Percentiles rank a stretch among this genome's conserved stretches.
Conservation (phyloP, 2,113 vertebrate species). For the Raja brachyura region DNA sequence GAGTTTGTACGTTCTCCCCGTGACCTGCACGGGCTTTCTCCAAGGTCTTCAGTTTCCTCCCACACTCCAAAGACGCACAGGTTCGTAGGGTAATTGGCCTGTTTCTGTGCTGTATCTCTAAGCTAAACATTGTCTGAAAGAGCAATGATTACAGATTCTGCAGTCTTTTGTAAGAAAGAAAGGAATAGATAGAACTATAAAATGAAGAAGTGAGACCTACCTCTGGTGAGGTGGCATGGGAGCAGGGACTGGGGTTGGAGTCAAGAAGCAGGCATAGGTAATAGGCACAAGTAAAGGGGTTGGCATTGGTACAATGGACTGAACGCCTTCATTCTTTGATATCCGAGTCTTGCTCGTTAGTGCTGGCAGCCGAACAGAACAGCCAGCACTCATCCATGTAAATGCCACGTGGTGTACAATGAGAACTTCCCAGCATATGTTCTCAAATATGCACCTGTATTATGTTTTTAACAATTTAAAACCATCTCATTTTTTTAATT, state of each 20-base stretch:
- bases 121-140: not conserved
- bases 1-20: no score
- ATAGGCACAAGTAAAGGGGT: no score
- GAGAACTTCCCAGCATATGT: no score
- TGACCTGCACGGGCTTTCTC: no score
- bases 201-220: not conserved
- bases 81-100: no score
- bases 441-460: not conserved
- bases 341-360: not conserved
- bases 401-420: no score
- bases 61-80: no score
- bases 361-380: no score
- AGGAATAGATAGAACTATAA: not conserved
- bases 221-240: not conserved
- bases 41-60: no score
- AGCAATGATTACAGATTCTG: not conserved
- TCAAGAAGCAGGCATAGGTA: not conserved
- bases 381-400: no score
- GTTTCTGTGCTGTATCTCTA: no score
- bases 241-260: not conserved
- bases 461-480: not conserved
- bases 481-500: no score
- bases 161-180: not conserved
- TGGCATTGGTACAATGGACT: not conserved
- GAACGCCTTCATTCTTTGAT: not conserved